Conservation (phyloP, 2,113 vertebrate species). For the Perca flavescens region DNA sequence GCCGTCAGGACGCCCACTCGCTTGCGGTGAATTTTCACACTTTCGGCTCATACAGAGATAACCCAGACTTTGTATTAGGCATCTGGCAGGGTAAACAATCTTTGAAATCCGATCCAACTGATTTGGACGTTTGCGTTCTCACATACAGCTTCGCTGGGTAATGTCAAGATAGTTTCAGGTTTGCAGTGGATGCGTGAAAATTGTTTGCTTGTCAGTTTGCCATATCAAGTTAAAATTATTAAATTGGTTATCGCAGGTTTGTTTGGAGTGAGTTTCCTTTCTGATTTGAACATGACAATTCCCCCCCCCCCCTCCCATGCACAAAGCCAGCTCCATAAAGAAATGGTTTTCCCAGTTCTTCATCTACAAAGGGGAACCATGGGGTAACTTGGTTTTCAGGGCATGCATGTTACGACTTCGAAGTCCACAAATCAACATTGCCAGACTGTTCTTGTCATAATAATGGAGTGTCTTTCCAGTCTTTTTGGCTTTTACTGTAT, state of each 20-base stretch:
- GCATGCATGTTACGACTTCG: background rate
- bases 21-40: no score
- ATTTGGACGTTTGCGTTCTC: no score
- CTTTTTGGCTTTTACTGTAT: background rate
- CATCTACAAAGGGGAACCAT: background rate
- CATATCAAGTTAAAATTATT: background rate
- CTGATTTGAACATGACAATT: background rate
- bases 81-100: no score
- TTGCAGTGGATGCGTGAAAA: no score
- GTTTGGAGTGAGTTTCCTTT: background rate
- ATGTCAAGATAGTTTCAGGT: no score
- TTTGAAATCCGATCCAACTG: no score
- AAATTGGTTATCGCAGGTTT: background rate
- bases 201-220: background rate
- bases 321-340: background rate
- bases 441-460: background rate
- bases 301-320: background rate
- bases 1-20: no score
- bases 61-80: no score
- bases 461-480: background rate
- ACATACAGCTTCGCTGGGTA: no score
- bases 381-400: background rate
- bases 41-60: no score
- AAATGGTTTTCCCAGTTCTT: background rate
- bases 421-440: background rate